Base-by-base conservation (phyloP, 1,140 invertebrate species). In the Oryctes rhinoceros region DNA sequence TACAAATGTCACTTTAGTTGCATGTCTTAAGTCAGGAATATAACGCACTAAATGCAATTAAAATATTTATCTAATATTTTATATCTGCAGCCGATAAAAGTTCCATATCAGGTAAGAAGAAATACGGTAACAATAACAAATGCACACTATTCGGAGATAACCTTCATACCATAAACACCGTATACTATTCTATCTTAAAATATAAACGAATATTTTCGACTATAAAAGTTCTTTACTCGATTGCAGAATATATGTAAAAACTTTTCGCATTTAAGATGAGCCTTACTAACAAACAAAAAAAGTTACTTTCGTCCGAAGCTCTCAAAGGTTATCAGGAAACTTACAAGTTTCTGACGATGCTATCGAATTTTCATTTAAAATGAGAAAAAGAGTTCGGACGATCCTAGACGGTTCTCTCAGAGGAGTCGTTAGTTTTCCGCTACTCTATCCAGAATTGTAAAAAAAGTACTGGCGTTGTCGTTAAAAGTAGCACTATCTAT, bases 1-100 rank as follows among this genome's bases (percentile, higher is more conserved):
- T 91, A 85, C 35, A 35, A 11, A 71, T 11, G 18, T 6, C 13
- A 71, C 35, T 35, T 71, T 13, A 71, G 11, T 71, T 71, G 65
- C 65, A 71, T 71, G 65, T 13, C 9, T 35, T 37, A 35, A 24
- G 15, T 24, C 15, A 30, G 35, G 18, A 20, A 11, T 30, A 67
- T 24, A 35, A 71, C 37, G 39, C 76, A 77, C 76, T 6, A 77
- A n/a, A 77, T 77, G 18, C 76, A 77, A 53, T 77, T 47, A 77
- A 9, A 37, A 11, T 30, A 30, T 30, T 30, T 30, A 30, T 30
- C 2, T 30, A 44, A 77, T 77, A 48, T 77, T 82, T 49, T 13
- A 6, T 59, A 20, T 30, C 13, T 71, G 65, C 65, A 71, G 65
- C 65, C 20, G 65, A 71, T 71, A 71, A 71, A 71, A 71, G 35